phyloP scores from a whole-genome alignment of 1,140 invertebrate species.

The Potamilus streckersoni region DNA sequence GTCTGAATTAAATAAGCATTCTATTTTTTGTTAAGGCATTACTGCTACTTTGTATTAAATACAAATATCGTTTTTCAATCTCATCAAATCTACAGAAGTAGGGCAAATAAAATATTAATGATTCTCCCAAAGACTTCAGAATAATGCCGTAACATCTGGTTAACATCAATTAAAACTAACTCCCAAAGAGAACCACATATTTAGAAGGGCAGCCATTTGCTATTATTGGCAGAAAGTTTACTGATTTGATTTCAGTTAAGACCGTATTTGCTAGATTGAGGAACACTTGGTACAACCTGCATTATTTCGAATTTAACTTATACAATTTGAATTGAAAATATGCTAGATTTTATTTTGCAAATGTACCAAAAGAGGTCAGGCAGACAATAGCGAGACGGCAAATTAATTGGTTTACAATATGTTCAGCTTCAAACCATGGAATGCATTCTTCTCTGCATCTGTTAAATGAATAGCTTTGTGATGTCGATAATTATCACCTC shows the following conservation, averaged over 20 bases:
- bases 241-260: too few relatives aligned
- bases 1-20: too few relatives aligned
- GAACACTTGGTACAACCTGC: neutral
- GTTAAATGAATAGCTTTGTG: slow-evolving; percentile 46
- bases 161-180: too few relatives aligned
- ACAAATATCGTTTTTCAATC: too few relatives aligned
- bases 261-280: too few relatives aligned
- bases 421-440: slow-evolving; percentile 50
- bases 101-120: too few relatives aligned
- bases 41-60: too few relatives aligned
- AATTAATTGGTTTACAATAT: slow-evolving; percentile 45
- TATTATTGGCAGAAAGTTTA: neutral
- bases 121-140: too few relatives aligned
- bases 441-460: slow-evolving; percentile 62
- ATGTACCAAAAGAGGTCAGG: slow-evolving; percentile 44
- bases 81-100: too few relatives aligned
- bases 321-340: neutral
- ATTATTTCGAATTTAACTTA: neutral
- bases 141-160: too few relatives aligned
- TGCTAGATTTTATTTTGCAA: slow-evolving; percentile 36
- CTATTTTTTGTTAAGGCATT: too few relatives aligned
- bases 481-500: too few relatives aligned
- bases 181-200: neutral
- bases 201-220: neutral
- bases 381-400: slow-evolving; percentile 33